Evolutionary conservation across 1,140 invertebrate species (phyloP), one percentile per base, ranked within the genome.

Genomic region (Aplysia californica): DNA sequence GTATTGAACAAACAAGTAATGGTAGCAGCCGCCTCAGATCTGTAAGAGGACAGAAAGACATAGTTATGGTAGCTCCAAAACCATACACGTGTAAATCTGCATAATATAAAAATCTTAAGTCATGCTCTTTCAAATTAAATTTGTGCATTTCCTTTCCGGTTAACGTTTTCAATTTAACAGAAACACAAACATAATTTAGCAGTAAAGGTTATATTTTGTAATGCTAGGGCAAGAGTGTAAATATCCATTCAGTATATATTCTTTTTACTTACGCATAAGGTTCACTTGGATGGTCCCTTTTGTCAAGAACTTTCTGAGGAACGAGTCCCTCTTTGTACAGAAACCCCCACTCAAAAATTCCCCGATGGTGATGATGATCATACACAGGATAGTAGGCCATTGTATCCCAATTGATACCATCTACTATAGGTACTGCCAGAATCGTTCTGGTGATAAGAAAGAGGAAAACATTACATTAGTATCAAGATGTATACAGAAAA

Each of bases 271-370:
- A 95, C 96, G 94, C 95, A 90, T 99, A 99, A 0, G 98, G 98
- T 89, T 97, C 96, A 81, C 95, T 97, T 84, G 95, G 93, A 84
- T 98, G 93, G 79, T 93, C 91, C 80, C 97, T 91, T 5, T 90
- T 91, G 61, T 92, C 92, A 15, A 94, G 91, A 91, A 98, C 97
- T 76, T 93, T 91, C 41, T 93, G 91, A 0, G 97, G 96, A 18
- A 99, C 93, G 88, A 97, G 95, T 80, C 97, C 98, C 90, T 99
- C 98, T 90, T 99, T 99, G 87, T 99, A 99, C 10, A 99, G 91
- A 94, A 99, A 98, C 23, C 98, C 98, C 98, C 98, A 99, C 91
- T 99, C 98, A 90, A 99, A 99, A 71, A 99, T 99, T 3, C 98
- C 93, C 71, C 95, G 91, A 86, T 95, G 96, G 85, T 96, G 93